These are phyloP conservation scores for Pherbina coryleti DNA, from an alignment of 2,888 invertebrate genomes.

Conservation along the genomic window DNA sequence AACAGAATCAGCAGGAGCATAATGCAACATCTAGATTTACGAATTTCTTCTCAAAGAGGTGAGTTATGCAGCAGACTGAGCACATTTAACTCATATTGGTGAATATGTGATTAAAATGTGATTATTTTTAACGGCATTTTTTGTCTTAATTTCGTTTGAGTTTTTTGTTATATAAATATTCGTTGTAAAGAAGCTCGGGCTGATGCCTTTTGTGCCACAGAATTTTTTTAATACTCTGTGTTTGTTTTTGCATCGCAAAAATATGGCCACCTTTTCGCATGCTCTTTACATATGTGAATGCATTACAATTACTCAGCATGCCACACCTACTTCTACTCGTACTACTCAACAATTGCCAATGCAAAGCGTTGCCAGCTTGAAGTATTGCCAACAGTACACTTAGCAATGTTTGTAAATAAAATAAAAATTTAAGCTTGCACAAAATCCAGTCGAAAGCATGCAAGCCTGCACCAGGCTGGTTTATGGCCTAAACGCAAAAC, in stretches of 20 bases:
- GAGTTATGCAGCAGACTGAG: slow-evolving; percentile 37
- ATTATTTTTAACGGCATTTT: background rate
- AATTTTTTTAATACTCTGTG: no score
- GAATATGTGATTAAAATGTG: background rate
- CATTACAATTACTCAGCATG: background rate
- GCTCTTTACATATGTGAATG: background rate
- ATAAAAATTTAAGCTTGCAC: slow-evolving; percentile 11
- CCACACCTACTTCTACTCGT: background rate
- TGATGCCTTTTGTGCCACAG: no score
- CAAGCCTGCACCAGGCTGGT: background rate
- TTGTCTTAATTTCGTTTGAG: no score
- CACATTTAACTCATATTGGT: background rate
- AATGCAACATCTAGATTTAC: slow-evolving; percentile 86
- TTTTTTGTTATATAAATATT: no score
- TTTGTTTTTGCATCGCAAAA: background rate
- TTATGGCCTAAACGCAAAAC: background rate
- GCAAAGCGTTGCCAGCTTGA: background rate
- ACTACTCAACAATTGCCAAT: background rate
- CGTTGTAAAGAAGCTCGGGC: no score
- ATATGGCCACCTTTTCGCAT: background rate
- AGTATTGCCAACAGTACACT: slow-evolving; percentile 11
- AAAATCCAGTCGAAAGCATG: slow-evolving; percentile 8
- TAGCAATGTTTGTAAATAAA: background rate
- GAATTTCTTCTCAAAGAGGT: slow-evolving; percentile 75
- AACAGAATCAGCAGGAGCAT: slow-evolving; percentile 71